Percentiles rank a stretch among this genome's conserved stretches.
These are phyloP conservation scores for Stenotaenia linearis DNA, from an alignment of 2,888 invertebrate genomes.

Conservation along the genomic window DNA sequence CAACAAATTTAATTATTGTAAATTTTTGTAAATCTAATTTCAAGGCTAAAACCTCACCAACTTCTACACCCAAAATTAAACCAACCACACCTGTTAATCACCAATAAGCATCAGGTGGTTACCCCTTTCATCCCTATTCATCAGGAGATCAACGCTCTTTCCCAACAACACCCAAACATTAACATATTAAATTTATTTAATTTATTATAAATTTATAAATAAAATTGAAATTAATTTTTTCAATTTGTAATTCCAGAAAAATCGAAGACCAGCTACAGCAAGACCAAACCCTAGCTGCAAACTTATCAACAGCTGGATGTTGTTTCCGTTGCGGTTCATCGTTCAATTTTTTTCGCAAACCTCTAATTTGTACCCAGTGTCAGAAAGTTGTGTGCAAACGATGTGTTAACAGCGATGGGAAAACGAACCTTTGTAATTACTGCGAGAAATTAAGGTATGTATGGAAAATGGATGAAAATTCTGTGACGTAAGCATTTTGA, in stretches of 20 bases:
- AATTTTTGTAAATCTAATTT: too few species aligned
- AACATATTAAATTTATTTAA: too few species aligned
- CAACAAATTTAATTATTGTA: too few species aligned
- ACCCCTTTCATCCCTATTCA: not conserved
- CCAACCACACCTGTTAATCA: constrained; percentile 2
- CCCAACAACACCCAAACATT: not conserved
- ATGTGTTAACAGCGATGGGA: not conserved
- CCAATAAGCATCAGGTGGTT: constrained; percentile 20
- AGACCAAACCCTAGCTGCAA: not conserved
- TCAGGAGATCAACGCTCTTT: not conserved
- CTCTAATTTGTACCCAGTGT: not conserved
- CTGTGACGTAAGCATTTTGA: too few species aligned
- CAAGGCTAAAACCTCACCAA: too few species aligned
- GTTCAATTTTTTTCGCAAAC: not conserved
- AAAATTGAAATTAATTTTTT: not conserved
- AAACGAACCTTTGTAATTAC: not conserved
- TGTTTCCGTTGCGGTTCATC: constrained; percentile 14
- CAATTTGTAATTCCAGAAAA: not conserved
- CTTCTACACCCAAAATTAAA: not conserved
- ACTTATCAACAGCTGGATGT: not conserved
- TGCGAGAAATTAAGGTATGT: not conserved
- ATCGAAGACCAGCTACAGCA: not conserved
- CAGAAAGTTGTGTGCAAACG: constrained; percentile 3
- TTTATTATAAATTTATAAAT: too few species aligned
- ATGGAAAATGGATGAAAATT: not conserved